Conservation (phyloP, 1,140 invertebrate genomes). For the Hyposmocoma kahamanoa region DNA sequence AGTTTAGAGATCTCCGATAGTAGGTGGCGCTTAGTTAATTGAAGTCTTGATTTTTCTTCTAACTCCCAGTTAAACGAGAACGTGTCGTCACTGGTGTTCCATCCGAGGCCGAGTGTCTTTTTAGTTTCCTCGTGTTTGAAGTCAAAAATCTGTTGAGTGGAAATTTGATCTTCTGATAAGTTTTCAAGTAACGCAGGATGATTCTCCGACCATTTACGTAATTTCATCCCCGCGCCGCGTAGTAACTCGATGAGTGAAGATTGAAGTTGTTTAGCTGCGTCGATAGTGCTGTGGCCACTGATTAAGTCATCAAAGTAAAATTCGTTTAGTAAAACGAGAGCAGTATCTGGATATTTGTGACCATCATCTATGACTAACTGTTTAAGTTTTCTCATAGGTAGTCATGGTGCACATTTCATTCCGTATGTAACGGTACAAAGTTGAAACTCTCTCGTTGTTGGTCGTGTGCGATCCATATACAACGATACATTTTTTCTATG, state of each 20-base stretch:
- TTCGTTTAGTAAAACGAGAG: too few relatives aligned
- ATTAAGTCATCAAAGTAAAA: too few relatives aligned
- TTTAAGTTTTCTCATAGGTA: not conserved
- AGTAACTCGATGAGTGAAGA: not conserved
- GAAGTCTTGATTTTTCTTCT: slow-evolving; percentile 3
- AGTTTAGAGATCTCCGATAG: slow-evolving; percentile 37
- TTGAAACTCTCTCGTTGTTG: slow-evolving; percentile 11
- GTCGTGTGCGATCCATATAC: slow-evolving; percentile 4
- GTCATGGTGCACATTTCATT: not conserved
- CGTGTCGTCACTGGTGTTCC: slow-evolving; percentile 25
- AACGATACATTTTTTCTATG: slow-evolving; percentile 14
- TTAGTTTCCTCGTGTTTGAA: slow-evolving; percentile 18
- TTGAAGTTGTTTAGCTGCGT: too few relatives aligned
- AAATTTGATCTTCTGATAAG: slow-evolving; percentile 11
- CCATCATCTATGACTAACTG: too few relatives aligned
- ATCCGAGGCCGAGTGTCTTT: slow-evolving; percentile 31
- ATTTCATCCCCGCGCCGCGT: slow-evolving; percentile 10
- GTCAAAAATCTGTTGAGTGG: slow-evolving; percentile 15
- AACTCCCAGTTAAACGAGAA: slow-evolving; percentile 19
- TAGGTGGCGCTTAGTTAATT: slow-evolving; percentile 25
- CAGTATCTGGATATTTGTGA: too few relatives aligned
- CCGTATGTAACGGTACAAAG: not conserved
- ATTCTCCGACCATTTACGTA: slow-evolving; percentile 17
- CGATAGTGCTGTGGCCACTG: too few relatives aligned
- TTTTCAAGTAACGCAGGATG: slow-evolving; percentile 15